Conservation (phyloP, 2,888 invertebrate genomes). For the Temnothorax ravouxi region DNA sequence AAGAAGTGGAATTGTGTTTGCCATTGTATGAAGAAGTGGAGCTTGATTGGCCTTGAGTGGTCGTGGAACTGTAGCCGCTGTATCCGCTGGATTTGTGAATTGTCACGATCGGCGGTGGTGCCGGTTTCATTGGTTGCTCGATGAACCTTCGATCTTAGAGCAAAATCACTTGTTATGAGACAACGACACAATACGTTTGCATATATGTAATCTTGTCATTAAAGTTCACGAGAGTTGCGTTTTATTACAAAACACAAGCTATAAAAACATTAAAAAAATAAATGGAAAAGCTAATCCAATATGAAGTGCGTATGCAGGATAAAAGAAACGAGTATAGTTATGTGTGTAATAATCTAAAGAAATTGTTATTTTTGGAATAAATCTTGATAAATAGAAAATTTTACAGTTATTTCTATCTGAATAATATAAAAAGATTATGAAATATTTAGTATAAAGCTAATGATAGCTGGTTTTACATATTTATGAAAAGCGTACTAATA, state of each 20-base stretch:
- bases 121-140: too few species aligned
- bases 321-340: not conserved
- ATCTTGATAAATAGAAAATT: not conserved
- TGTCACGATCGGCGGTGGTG: too few species aligned
- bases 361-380: not conserved
- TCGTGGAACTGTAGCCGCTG: too few species aligned
- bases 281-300: constrained; percentile 3
- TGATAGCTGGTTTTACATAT: not conserved
- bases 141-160: too few species aligned
- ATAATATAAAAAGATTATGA: not conserved
- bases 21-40: too few species aligned
- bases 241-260: not conserved
- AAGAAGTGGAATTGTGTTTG: too few species aligned
- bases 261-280: constrained; percentile 1
- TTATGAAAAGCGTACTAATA: not conserved
- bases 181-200: too few species aligned
- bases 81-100: too few species aligned
- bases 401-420: not conserved
- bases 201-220: too few species aligned
- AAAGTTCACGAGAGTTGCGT: too few species aligned
- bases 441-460: not conserved
- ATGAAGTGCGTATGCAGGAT: not conserved
- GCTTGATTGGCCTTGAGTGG: too few species aligned
- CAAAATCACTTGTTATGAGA: too few species aligned
- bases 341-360: not conserved